These are phyloP conservation scores for Melanotaenia trifasciata DNA, from an alignment of 2,797 vertebrate genomes.

Conservation along the genomic window DNA sequence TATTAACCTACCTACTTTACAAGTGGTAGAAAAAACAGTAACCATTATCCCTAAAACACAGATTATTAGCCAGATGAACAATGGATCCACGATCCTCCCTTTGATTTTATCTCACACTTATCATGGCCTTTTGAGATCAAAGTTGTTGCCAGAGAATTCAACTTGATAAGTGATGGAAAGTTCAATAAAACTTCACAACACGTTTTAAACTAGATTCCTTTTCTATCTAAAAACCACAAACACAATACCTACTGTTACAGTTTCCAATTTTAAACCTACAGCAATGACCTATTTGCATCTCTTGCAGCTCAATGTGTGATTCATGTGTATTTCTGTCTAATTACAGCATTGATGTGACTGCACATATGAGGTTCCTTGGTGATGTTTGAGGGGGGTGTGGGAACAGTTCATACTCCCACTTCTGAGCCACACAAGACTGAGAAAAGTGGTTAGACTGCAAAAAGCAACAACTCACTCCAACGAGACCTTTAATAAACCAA, in stretches of 20 bases:
- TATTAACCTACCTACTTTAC: slow-evolving; percentile 28
- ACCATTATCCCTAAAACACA: slow-evolving; percentile 32
- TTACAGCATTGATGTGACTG: slow-evolving; percentile 61
- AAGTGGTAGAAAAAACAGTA: neutral
- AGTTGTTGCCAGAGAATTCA: slow-evolving; percentile 12
- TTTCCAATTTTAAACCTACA: slow-evolving; percentile 15
- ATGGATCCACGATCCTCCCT: slow-evolving; percentile 40
- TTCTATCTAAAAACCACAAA: neutral
- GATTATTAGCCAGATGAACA: slow-evolving; percentile 65
- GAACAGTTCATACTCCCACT: slow-evolving; percentile 59
- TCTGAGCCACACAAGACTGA: slow-evolving; percentile 67
- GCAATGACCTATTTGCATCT: slow-evolving; percentile 22
- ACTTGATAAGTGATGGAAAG: slow-evolving; percentile 32
- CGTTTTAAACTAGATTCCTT: neutral
- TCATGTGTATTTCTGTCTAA: slow-evolving; percentile 62
- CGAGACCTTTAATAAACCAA: slow-evolving; percentile 76
- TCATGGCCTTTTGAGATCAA: slow-evolving; percentile 37
- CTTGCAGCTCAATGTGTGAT: slow-evolving; percentile 54
- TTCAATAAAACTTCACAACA: slow-evolving; percentile 25
- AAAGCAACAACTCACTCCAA: slow-evolving; percentile 53
- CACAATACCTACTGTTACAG: neutral
- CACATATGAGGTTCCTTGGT: slow-evolving; percentile 38
- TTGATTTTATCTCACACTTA: slow-evolving; percentile 51
- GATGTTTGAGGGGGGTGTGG: slow-evolving; percentile 42
- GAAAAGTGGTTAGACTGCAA: slow-evolving; percentile 63